phyloP scores from a whole-genome alignment of 2,888 invertebrate species.

The Meganola albula region DNA sequence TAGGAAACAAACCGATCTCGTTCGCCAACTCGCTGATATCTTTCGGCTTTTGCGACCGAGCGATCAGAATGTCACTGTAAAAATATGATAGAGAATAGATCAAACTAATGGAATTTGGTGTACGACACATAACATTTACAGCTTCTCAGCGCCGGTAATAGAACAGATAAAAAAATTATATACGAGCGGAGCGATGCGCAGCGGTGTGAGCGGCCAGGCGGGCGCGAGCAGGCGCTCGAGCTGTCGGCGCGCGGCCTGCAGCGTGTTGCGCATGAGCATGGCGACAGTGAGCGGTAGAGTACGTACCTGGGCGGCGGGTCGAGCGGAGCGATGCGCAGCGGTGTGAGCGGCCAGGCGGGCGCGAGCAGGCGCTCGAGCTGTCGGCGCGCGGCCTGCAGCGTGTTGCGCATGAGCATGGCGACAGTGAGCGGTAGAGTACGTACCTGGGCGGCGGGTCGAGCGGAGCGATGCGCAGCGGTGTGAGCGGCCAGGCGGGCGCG shows the following conservation, averaged over 20 bases:
- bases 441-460: constrained; percentile 91
- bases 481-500: constrained; percentile 84
- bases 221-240: constrained; percentile 75
- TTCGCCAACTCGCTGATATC: constrained; percentile 85
- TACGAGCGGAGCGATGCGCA: constrained; percentile 78
- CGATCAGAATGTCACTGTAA: constrained; percentile 91
- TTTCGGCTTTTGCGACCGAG: constrained; percentile 92
- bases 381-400: constrained; percentile 88
- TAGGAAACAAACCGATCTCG: constrained; percentile 89
- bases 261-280: constrained; percentile 97
- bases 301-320: constrained; percentile 93
- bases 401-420: constrained; percentile 97
- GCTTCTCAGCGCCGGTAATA: too few relatives aligned
- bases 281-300: too few relatives aligned
- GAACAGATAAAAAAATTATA: constrained; percentile 1
- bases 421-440: too few relatives aligned
- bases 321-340: constrained; percentile 80
- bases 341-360: constrained; percentile 83
- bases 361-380: constrained; percentile 77
- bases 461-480: constrained; percentile 80
- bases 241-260: constrained; percentile 85
- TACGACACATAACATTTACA: too few relatives aligned
- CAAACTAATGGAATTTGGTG: too few relatives aligned
- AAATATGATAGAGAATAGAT: constrained; percentile 11
- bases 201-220: constrained; percentile 84